phyloP scores from a whole-genome alignment of 30 jellyfish, hydroid and myxozoan genomes.

The Hydra vulgaris region DNA sequence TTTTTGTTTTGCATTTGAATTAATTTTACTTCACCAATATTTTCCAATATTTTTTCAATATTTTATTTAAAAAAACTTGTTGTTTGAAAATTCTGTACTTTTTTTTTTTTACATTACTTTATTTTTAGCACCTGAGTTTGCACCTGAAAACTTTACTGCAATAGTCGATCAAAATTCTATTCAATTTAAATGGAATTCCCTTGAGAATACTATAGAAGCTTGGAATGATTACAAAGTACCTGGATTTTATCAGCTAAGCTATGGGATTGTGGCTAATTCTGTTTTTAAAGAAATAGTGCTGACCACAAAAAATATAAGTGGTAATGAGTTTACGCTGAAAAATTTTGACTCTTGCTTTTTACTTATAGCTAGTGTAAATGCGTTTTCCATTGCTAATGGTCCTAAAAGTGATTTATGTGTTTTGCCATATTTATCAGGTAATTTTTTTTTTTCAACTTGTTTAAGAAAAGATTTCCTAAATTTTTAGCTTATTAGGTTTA shows the following conservation, averaged over 20 bases:
- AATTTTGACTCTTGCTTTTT: not conserved
- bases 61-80: no score
- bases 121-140: conserved; percentile 4
- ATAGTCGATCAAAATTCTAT: not conserved
- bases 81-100: not conserved
- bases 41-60: not conserved
- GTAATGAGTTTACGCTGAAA: not conserved
- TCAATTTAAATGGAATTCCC: not conserved
- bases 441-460: not conserved
- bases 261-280: not conserved
- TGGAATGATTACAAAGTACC: not conserved
- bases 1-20: no score
- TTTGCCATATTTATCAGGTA: not conserved
- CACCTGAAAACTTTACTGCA: not conserved
- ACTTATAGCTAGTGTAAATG: not conserved
- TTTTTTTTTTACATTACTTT: no score
- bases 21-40: no score
- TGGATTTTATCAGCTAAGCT: conserved; percentile 1
- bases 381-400: not conserved
- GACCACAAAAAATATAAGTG: no score
- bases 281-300: not conserved
- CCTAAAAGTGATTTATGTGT: not conserved
- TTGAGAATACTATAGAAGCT: not conserved
- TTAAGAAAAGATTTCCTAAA: not conserved
- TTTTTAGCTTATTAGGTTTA: no score